Evolutionary conservation across 2,888 invertebrate genomes (phyloP).

Genomic region (Idaea dimidiata): DNA sequence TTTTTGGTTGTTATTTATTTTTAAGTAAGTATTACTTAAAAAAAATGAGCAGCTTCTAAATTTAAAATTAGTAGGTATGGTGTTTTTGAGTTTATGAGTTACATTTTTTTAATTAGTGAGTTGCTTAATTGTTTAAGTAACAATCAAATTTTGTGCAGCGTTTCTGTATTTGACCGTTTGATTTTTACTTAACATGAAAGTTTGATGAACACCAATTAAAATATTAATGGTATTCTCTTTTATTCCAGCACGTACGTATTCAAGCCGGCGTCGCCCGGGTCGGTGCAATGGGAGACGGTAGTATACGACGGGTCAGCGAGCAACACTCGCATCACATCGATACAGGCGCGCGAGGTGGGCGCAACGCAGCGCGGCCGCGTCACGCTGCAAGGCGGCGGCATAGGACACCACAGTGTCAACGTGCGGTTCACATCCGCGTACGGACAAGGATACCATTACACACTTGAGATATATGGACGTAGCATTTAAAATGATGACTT

Average conservation of each 20-base stretch:
- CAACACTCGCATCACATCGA: constrained; percentile 6
- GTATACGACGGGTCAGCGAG: background rate
- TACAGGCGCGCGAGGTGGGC: constrained; percentile 9
- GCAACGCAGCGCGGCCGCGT: constrained; percentile 8
- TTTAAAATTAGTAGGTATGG: too few relatives aligned
- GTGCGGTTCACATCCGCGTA: constrained; percentile 7
- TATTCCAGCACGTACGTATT: background rate
- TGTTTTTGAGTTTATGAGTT: background rate
- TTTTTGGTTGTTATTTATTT: too few relatives aligned
- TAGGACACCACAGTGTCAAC: constrained; percentile 7
- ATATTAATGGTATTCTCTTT: background rate
- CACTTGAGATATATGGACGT: background rate
- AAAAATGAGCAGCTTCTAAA: too few relatives aligned
- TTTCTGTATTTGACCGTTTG: too few relatives aligned
- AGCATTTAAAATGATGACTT: background rate
- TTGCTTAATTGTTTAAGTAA: too few relatives aligned
- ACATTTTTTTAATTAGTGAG: background rate
- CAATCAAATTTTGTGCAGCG: too few relatives aligned
- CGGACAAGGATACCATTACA: background rate
- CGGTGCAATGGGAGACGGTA: background rate
- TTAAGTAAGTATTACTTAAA: too few relatives aligned
- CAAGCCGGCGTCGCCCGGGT: background rate
- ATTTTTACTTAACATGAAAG: too few relatives aligned
- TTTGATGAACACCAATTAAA: too few relatives aligned
- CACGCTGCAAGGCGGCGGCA: constrained; percentile 6